Percentiles rank a stretch among this genome's conserved stretches.
Conservation (phyloP, 2,113 vertebrate genomes). For the Coracopsis vasa region DNA sequence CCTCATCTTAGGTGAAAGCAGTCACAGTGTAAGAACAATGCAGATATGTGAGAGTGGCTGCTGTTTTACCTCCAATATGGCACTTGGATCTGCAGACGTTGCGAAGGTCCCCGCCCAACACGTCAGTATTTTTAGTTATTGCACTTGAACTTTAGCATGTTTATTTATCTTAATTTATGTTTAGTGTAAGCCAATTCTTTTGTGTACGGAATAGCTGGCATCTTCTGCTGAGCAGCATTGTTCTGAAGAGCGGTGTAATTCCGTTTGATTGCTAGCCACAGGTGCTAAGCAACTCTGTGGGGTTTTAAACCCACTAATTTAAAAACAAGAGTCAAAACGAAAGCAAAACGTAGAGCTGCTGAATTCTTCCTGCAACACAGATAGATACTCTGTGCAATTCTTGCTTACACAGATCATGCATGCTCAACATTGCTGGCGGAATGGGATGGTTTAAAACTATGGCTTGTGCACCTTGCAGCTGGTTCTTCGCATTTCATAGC, state of each 20-base stretch:
- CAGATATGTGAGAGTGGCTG: not conserved
- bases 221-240: not conserved
- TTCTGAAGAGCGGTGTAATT: not conserved
- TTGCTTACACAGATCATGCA: not conserved
- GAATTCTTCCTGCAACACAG: not conserved
- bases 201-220: not conserved
- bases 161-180: not conserved
- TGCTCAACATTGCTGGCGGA: not conserved
- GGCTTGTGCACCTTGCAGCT: not conserved
- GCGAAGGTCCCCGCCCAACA: not conserved
- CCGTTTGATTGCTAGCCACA: not conserved
- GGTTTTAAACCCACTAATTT: not conserved
- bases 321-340: not conserved
- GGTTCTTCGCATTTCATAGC: not conserved
- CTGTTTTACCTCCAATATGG: not conserved
- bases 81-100: not conserved
- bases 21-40: not conserved
- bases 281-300: not conserved
- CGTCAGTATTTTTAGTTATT: not conserved
- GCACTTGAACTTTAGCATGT: not conserved
- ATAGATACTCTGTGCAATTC: not conserved
- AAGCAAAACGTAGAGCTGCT: not conserved
- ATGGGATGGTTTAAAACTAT: accelerated
- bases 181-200: not conserved
- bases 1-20: not conserved